These are phyloP conservation scores for Okamejei kenojei DNA, from an alignment of 2,797 vertebrate species.

Conservation along the genomic window DNA sequence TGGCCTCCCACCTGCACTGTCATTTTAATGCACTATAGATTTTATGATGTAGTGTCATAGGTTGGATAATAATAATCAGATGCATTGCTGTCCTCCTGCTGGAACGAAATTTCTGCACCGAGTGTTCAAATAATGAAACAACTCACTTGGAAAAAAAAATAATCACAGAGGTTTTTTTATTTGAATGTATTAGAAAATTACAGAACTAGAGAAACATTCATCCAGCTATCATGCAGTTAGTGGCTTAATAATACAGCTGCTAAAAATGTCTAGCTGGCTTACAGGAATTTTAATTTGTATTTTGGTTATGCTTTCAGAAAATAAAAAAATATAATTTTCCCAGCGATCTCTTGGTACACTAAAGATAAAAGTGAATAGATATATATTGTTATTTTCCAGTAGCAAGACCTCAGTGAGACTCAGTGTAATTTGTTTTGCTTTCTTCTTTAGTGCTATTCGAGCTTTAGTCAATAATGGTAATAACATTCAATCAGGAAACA, in stretches of 20 bases:
- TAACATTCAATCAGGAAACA: not conserved
- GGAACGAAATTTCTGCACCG: constrained; percentile 96
- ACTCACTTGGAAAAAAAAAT: constrained; percentile 94
- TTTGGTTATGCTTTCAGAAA: constrained; percentile 25
- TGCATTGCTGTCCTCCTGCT: constrained; percentile 83
- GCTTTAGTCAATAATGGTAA: not conserved
- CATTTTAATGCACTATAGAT: constrained; percentile 99
- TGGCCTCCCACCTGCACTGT: constrained; percentile 88
- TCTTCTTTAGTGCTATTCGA: not conserved
- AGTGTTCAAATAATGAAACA: constrained; percentile 98
- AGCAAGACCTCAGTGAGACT: not conserved
- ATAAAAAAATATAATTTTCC: not conserved
- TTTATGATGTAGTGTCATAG: constrained; percentile 89
- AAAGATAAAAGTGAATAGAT: not conserved
- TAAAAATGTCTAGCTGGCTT: constrained; percentile 40
- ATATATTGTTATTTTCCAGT: not conserved
- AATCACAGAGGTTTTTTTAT: constrained; percentile 87
- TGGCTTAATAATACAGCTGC: constrained; percentile 74
- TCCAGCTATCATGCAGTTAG: constrained; percentile 72
- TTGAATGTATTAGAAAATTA: constrained; percentile 91
- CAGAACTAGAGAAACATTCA: constrained; percentile 79
- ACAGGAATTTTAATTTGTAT: constrained; percentile 24
- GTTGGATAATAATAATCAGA: constrained; percentile 99
- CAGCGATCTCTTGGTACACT: not conserved
- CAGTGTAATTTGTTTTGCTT: not conserved